Evolutionary conservation across 1,140 invertebrate species (phyloP).

Genomic region (Nasonia longicornis): DNA sequence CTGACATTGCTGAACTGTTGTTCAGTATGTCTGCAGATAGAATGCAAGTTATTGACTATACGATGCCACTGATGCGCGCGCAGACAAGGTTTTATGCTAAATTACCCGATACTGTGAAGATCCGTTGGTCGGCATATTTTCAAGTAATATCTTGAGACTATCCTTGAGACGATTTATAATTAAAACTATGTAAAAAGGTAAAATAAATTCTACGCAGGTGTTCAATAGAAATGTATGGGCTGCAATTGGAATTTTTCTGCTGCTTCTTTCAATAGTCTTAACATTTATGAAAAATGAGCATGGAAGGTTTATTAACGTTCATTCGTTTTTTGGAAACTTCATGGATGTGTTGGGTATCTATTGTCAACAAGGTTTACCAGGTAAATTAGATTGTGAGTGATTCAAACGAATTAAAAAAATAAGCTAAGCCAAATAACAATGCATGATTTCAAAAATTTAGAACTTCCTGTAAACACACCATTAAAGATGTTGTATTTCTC

Average conservation of each 20-base stretch:
- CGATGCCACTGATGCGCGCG: background rate
- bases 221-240: no score
- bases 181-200: no score
- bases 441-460: no score
- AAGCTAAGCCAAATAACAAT: no score
- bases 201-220: no score
- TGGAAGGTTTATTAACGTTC: background rate
- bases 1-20: background rate
- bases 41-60: background rate
- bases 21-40: background rate
- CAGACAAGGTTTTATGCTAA: background rate
- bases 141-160: background rate
- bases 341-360: background rate
- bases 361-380: background rate
- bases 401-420: no score
- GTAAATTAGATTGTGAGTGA: no score
- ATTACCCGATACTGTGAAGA: background rate
- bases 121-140: background rate
- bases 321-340: background rate
- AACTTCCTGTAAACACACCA: background rate
- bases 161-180: no score
- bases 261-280: background rate
- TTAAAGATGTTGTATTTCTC: background rate
- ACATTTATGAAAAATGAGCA: background rate
- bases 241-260: no score